These are phyloP conservation scores for Acarapis woodi DNA, from an alignment of 1,140 invertebrate species.

Conservation along the genomic window DNA sequence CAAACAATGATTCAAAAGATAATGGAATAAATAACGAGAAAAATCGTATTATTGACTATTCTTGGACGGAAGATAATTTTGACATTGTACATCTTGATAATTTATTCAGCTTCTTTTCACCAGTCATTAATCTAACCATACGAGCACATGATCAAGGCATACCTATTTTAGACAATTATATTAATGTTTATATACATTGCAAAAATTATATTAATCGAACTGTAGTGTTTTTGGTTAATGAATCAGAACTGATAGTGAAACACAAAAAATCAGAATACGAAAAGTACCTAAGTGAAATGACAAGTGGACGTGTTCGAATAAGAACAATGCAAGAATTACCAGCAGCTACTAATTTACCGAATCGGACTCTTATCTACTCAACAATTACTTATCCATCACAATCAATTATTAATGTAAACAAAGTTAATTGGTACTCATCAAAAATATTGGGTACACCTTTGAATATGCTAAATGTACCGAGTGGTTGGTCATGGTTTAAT, in stretches of 20 bases:
- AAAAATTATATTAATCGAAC: conserved; percentile 11
- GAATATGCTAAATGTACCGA: no score
- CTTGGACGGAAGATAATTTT: no score
- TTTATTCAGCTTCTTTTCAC: conserved; percentile 5
- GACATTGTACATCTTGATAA: no score
- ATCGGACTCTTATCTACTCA: neutral
- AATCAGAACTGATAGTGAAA: conserved; percentile 4
- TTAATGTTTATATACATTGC: conserved; percentile 12
- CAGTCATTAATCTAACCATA: conserved; percentile 11
- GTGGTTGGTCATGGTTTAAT: no score
- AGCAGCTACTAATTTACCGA: neutral
- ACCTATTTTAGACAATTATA: conserved; percentile 10
- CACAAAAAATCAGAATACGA: conserved; percentile 9
- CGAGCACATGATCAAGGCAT: conserved; percentile 14
- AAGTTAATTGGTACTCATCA: neutral
- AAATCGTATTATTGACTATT: no score
- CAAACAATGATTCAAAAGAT: no score
- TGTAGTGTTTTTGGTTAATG: conserved; percentile 8
- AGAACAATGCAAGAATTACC: conserved; percentile 7
- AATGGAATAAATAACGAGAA: no score
- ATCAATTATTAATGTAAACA: neutral
- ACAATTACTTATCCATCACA: conserved; percentile 3
- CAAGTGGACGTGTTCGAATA: conserved; percentile 11
- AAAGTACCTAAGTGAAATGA: conserved; percentile 9
- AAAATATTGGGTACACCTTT: no score